These are phyloP conservation scores for Trichacis sp. DNA, from an alignment of 2,888 invertebrate species.

Conservation along the genomic window DNA sequence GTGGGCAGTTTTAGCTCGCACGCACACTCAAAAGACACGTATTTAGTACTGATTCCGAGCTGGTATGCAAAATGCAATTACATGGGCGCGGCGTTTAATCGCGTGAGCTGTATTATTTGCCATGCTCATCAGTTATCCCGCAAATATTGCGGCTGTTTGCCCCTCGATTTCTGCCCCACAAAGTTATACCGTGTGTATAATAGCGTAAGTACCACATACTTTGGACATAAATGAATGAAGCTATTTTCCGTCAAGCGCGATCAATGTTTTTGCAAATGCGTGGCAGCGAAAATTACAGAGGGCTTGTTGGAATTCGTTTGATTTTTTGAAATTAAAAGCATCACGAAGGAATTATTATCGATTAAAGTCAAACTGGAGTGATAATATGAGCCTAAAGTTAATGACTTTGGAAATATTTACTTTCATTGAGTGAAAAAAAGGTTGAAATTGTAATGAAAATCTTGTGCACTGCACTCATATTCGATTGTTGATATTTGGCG, in stretches of 20 bases:
- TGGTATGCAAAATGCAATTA: conserved; percentile 33
- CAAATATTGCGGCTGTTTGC: conserved; percentile 41
- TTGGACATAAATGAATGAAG: conserved; percentile 12
- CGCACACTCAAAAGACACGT: conserved; percentile 9
- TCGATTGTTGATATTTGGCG: too few relatives aligned
- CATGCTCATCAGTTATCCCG: conserved; percentile 38
- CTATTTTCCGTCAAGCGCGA: neutral
- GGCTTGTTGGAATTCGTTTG: too few relatives aligned
- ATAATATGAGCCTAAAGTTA: too few relatives aligned
- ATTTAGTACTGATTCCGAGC: conserved; percentile 1
- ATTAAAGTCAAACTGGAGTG: too few relatives aligned
- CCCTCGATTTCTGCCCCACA: conserved; percentile 31
- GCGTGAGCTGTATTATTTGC: conserved; percentile 40
- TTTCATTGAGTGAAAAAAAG: too few relatives aligned
- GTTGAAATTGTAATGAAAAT: too few relatives aligned
- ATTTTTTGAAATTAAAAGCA: too few relatives aligned
- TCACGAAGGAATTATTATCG: too few relatives aligned
- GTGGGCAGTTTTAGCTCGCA: conserved; percentile 25
- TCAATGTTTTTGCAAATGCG: conserved; percentile 1
- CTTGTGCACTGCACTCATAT: too few relatives aligned
- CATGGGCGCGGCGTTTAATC: conserved; percentile 26
- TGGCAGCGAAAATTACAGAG: too few relatives aligned
- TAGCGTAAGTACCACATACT: conserved; percentile 13
- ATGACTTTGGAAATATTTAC: too few relatives aligned
- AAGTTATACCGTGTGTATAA: conserved; percentile 22